phyloP scores from a whole-genome alignment of 2,888 invertebrate genomes.

The Scaptomyza flava region DNA sequence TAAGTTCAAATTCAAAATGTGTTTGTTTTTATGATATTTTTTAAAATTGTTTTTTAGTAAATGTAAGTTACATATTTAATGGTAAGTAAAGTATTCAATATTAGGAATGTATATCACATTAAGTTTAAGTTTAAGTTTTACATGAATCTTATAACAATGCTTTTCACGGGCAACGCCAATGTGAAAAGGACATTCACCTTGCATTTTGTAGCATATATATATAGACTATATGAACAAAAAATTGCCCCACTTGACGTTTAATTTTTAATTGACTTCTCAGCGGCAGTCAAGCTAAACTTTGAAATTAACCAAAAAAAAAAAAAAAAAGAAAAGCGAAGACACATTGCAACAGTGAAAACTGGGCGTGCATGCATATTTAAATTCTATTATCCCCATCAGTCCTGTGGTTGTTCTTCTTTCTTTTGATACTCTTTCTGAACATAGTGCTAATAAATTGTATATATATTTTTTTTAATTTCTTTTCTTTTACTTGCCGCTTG shows the following conservation, averaged over 20 bases:
- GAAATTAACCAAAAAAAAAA: slow-evolving; percentile 31
- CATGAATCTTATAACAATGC: too few species aligned
- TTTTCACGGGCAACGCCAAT: neutral
- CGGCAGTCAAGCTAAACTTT: slow-evolving; percentile 29
- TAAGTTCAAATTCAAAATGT: slow-evolving; percentile 7
- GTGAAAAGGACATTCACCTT: slow-evolving; percentile 20
- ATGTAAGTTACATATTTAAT: too few species aligned
- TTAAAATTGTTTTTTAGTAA: neutral
- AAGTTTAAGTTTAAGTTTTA: too few species aligned
- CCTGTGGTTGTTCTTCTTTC: slow-evolving; percentile 4
- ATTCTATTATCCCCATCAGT: slow-evolving; percentile 53
- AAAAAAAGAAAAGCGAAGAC: neutral
- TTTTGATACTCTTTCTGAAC: slow-evolving; percentile 21
- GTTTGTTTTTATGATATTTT: neutral
- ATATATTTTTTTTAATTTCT: slow-evolving; percentile 16
- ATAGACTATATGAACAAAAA: too few species aligned
- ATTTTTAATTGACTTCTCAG: slow-evolving; percentile 53
- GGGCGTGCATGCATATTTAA: slow-evolving; percentile 56
- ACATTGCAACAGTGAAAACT: slow-evolving; percentile 15
- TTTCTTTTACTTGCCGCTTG: slow-evolving; percentile 29
- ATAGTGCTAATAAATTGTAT: slow-evolving; percentile 65
- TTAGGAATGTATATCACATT: too few species aligned
- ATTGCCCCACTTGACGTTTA: slow-evolving; percentile 52
- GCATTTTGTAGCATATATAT: slow-evolving; percentile 4
- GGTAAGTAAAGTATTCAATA: too few species aligned